Evolutionary conservation across 1,140 invertebrate genomes (phyloP).

Genomic region (Cotesia chilonis): DNA sequence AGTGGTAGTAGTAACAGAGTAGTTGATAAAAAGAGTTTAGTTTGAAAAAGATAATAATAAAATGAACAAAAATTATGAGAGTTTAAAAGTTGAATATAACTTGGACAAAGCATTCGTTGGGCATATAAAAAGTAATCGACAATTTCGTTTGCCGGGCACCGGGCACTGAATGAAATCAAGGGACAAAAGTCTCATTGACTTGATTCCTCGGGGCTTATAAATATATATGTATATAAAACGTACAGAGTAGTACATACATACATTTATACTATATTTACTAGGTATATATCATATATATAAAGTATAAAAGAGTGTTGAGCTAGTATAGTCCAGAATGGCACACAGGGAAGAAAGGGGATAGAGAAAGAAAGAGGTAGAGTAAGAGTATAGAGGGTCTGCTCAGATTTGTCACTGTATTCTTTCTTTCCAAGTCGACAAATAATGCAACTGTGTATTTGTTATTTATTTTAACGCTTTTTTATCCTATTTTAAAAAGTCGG

Average conservation of each 20-base stretch:
- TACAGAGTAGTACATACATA: not conserved
- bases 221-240: no score
- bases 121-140: constrained; percentile 36
- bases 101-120: constrained; percentile 35
- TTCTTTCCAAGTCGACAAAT: not conserved
- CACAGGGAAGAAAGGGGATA: not conserved
- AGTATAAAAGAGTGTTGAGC: not conserved
- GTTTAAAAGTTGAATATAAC: not conserved
- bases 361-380: not conserved
- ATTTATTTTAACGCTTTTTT: not conserved
- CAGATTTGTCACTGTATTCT: constrained; percentile 8
- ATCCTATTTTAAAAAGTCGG: not conserved
- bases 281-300: not conserved
- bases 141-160: constrained; percentile 26
- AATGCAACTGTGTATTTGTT: not conserved
- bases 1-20: not conserved
- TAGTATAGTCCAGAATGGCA: not conserved
- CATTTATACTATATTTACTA: not conserved
- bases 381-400: constrained; percentile 11
- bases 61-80: not conserved
- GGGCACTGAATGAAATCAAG: constrained; percentile 19
- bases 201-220: constrained; percentile 13
- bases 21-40: not conserved
- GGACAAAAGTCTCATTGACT: constrained; percentile 30
- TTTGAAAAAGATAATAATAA: constrained; percentile 1